Evolutionary conservation across 2,888 invertebrate genomes (phyloP).

Genomic region (Pediacus dermestoides): DNA sequence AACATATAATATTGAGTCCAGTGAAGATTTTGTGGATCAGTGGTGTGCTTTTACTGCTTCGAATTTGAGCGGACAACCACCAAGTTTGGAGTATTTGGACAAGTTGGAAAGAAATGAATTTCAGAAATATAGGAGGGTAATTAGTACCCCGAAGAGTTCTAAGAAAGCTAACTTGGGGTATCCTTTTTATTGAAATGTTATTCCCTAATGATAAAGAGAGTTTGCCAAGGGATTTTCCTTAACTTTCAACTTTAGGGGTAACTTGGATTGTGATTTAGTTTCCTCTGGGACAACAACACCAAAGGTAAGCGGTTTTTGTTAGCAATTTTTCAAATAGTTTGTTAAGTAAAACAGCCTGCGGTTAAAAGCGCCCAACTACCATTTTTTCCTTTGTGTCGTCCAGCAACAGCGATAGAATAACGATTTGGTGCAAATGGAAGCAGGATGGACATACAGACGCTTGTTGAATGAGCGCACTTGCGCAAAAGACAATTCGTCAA

Average conservation of each 20-base stretch:
- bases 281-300: conserved; percentile 18
- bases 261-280: conserved; percentile 6
- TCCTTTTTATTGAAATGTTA: conserved; percentile 1
- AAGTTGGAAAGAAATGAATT: conserved; percentile 65
- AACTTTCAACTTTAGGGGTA: conserved; percentile 9
- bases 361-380: conserved; percentile 16
- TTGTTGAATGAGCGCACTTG: conserved; percentile 31
- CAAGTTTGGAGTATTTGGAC: conserved; percentile 58
- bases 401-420: background rate
- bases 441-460: conserved; percentile 23
- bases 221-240: conserved; percentile 18
- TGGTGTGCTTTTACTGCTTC: conserved; percentile 77
- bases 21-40: conserved; percentile 70
- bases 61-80: conserved; percentile 58
- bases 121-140: conserved; percentile 44
- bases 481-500: conserved; percentile 42
- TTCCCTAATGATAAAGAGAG: too few relatives aligned
- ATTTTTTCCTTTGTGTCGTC: conserved; percentile 9
- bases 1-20: conserved; percentile 60
- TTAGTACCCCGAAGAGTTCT: conserved; percentile 13
- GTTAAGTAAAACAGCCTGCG: conserved; percentile 32
- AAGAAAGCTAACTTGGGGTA: conserved; percentile 5
- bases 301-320: too few relatives aligned
- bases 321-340: too few relatives aligned
- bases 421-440: conserved; percentile 19